phyloP scores from a whole-genome alignment of 2,888 invertebrate species.

The Drosophila greeni region DNA sequence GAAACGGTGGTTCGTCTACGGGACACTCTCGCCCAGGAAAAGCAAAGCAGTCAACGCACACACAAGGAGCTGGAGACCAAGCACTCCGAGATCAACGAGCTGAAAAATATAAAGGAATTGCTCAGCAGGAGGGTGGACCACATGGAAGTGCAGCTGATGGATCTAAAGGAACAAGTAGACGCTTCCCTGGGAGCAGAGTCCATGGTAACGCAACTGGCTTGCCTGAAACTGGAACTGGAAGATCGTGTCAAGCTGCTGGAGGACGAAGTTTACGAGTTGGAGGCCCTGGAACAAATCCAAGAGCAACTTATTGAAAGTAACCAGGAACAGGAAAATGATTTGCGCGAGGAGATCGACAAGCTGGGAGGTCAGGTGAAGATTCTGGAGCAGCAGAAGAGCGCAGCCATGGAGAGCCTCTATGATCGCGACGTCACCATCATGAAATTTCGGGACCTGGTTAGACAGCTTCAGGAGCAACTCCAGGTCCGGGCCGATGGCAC shows the following conservation, averaged over 20 bases:
- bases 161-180: conserved; percentile 96
- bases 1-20: conserved; percentile 96
- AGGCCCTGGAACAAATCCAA: conserved; percentile 95
- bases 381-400: conserved; percentile 89
- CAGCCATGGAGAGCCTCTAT: conserved; percentile 92
- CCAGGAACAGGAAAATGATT: conserved; percentile 93
- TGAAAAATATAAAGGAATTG: conserved; percentile 92
- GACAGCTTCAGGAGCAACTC: conserved; percentile 90
- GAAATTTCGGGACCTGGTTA: conserved; percentile 96
- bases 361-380: conserved; percentile 89
- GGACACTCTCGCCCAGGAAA: conserved; percentile 95
- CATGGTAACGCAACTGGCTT: conserved; percentile 97
- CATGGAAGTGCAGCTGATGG: conserved; percentile 92
- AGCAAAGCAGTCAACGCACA: conserved; percentile 92
- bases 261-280: conserved; percentile 94
- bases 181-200: conserved; percentile 98
- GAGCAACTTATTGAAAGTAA: conserved; percentile 97
- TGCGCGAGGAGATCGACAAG: conserved; percentile 95
- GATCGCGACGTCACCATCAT: conserved; percentile 95
- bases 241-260: conserved; percentile 92
- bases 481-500: conserved; percentile 82
- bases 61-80: conserved; percentile 94
- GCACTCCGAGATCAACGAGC: conserved; percentile 89
- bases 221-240: conserved; percentile 94
- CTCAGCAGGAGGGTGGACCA: conserved; percentile 86